Conservation (phyloP, 2,888 invertebrate genomes). For the Blomia tropicalis region DNA sequence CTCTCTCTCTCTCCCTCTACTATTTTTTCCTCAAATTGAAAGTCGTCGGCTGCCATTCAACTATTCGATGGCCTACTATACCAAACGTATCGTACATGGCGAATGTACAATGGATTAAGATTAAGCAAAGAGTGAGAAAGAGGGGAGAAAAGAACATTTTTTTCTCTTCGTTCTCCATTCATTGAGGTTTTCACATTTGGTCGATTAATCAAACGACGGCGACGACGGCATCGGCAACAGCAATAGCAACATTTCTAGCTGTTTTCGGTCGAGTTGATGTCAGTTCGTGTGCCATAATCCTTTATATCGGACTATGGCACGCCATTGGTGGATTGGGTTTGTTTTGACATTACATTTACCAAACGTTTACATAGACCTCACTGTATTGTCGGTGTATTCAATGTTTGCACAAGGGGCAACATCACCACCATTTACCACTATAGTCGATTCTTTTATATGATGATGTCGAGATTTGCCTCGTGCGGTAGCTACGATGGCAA, state of each 20-base stretch:
- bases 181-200: neutral
- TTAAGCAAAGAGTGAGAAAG: too few species aligned
- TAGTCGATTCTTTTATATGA: neutral
- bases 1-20: too few species aligned
- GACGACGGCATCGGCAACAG: too few species aligned
- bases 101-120: conserved; percentile 1
- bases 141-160: too few species aligned
- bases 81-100: too few species aligned
- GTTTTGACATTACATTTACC: conserved; percentile 10
- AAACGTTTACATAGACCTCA: neutral
- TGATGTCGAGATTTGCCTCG: neutral
- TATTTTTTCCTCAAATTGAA: too few species aligned
- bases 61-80: too few species aligned
- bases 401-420: too few species aligned
- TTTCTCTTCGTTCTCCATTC: neutral
- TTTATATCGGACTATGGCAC: neutral
- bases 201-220: conserved; percentile 3
- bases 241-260: too few species aligned
- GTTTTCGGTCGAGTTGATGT: too few species aligned
- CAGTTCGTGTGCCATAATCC: conserved; percentile 12
- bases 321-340: conserved; percentile 3
- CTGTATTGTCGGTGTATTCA: neutral
- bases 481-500: neutral
- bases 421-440: too few species aligned
- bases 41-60: too few species aligned